Percentiles rank a stretch among this genome's conserved stretches.
phyloP scores from a whole-genome alignment of 2,797 vertebrate species.

The Echeneis naucrates region DNA sequence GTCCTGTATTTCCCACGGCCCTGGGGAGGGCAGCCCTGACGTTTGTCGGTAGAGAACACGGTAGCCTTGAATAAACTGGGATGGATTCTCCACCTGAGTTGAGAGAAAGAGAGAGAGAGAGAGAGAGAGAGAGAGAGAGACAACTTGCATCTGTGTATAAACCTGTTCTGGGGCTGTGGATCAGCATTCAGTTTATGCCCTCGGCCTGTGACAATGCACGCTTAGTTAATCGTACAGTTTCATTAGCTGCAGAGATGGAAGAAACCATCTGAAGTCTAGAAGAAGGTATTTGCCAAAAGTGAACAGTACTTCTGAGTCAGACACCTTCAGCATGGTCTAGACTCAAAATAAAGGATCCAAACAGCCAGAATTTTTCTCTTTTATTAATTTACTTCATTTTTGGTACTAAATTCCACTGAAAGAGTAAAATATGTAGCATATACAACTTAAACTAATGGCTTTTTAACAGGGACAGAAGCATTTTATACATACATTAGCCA shows the following conservation, averaged over 20 bases:
- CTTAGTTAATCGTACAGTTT: slow-evolving; percentile 53
- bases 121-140: slow-evolving; percentile 9
- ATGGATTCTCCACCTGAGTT: slow-evolving; percentile 92
- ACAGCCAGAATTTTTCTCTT: slow-evolving; percentile 65
- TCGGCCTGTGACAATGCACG: slow-evolving; percentile 28
- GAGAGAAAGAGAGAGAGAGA: slow-evolving; percentile 8
- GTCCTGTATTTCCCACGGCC: slow-evolving; percentile 92
- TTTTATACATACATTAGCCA: background rate
- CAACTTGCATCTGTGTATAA: slow-evolving; percentile 39
- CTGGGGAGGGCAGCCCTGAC: slow-evolving; percentile 88
- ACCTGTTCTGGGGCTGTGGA: slow-evolving; percentile 33
- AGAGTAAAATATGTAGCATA: slow-evolving; percentile 71
- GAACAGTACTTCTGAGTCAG: slow-evolving; percentile 3
- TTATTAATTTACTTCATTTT: background rate
- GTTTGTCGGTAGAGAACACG: slow-evolving; percentile 92
- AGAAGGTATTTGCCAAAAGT: slow-evolving; percentile 8
- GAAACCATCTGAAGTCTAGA: slow-evolving; percentile 6
- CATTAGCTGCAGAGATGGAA: slow-evolving; percentile 45
- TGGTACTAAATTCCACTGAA: slow-evolving; percentile 73
- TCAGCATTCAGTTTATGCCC: slow-evolving; percentile 40
- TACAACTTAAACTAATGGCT: slow-evolving; percentile 89
- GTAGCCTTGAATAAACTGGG: slow-evolving; percentile 97
- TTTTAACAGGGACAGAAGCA: slow-evolving; percentile 89
- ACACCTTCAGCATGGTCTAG: slow-evolving; percentile 9
- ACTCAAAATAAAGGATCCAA: slow-evolving; percentile 41